phyloP scores from a whole-genome alignment of 2,113 vertebrate genomes.

The Halichoeres trimaculatus region DNA sequence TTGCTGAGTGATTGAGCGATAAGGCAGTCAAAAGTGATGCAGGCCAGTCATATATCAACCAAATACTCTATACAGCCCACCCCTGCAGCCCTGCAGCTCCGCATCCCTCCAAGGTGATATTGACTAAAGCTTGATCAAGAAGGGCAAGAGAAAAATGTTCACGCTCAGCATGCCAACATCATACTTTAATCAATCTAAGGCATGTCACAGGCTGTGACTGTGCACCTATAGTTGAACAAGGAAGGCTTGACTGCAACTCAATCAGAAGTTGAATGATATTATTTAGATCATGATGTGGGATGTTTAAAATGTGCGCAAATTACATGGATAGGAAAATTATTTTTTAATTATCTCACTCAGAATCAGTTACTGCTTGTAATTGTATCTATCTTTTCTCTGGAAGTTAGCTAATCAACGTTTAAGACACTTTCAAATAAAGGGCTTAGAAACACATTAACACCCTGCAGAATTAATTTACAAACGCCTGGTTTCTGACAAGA shows the following conservation, averaged over 20 bases:
- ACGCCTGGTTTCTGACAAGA: conserved; percentile 57
- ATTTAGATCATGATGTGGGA: background rate
- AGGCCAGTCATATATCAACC: conserved; percentile 64
- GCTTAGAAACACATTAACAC: conserved; percentile 55
- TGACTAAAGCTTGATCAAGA: conserved; percentile 54
- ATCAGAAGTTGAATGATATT: background rate
- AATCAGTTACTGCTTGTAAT: conserved; percentile 49
- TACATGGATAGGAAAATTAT: background rate
- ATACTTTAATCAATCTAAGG: conserved; percentile 55
- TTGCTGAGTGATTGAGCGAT: conserved; percentile 72
- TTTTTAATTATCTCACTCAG: conserved; percentile 37
- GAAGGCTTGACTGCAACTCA: background rate
- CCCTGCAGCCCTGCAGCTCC: conserved; percentile 38
- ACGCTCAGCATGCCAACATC: conserved; percentile 42
- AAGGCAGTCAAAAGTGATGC: conserved; percentile 69
- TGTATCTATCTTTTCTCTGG: conserved; percentile 28
- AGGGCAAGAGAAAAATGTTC: conserved; percentile 42
- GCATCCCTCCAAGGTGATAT: conserved; percentile 63
- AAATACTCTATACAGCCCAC: conserved; percentile 52
- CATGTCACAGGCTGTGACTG: conserved; percentile 25
- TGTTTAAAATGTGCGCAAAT: background rate
- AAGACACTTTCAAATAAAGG: conserved; percentile 56
- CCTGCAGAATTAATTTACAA: conserved; percentile 58
- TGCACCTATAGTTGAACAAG: background rate
- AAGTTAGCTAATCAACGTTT: conserved; percentile 54